Evolutionary conservation across 2,888 invertebrate genomes (phyloP).

Genomic region (Digitonthophagus gazella): DNA sequence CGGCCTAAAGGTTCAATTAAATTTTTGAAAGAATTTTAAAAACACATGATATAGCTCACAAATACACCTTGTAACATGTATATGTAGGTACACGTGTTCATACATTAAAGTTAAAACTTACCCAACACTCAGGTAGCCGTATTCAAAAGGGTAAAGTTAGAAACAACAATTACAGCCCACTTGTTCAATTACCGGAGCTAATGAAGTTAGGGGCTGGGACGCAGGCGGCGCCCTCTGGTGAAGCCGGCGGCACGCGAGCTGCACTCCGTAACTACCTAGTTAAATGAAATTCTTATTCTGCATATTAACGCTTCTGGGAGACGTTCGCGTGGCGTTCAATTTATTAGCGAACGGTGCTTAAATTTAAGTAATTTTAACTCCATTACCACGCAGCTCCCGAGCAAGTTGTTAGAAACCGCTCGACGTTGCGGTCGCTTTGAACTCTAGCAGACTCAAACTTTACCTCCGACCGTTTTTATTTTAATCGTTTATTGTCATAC

Average conservation of each 20-base stretch:
- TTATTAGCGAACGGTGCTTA: background rate
- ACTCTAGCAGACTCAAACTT: background rate
- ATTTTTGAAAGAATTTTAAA: too few relatives aligned
- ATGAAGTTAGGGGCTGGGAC: constrained; percentile 8
- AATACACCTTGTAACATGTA: too few relatives aligned
- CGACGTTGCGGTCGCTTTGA: background rate
- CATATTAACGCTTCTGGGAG: background rate
- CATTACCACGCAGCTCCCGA: background rate
- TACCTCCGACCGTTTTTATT: background rate
- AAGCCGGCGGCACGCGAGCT: background rate
- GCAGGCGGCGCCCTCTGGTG: background rate
- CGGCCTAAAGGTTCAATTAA: too few relatives aligned
- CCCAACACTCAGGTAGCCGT: background rate
- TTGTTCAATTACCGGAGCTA: constrained; percentile 12
- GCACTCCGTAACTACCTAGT: background rate
- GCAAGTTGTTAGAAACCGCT: background rate
- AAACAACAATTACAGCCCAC: constrained; percentile 13
- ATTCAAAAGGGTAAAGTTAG: background rate
- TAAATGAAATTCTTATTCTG: background rate
- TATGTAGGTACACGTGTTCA: background rate
- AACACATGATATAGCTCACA: too few relatives aligned
- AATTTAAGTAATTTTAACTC: background rate
- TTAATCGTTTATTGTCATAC: background rate
- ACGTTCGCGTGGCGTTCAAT: background rate
- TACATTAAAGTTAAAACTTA: background rate